Evolutionary conservation across 2,113 vertebrate genomes (phyloP), one percentile per base, ranked within the genome.

Genomic region (Australoheros scitulus): DNA sequence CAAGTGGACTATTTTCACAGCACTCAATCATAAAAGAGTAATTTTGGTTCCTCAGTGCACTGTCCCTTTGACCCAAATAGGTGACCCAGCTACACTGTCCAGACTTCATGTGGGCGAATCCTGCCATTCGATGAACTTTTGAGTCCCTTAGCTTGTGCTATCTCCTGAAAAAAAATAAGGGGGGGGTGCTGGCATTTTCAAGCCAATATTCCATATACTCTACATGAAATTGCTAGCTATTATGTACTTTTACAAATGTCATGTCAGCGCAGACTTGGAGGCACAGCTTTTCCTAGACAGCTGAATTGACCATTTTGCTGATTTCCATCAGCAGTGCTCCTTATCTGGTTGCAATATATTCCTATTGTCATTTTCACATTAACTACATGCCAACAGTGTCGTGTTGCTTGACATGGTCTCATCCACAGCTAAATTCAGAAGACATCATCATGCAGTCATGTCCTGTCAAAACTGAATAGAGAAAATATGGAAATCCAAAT

Each of bases 1-100:
- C 72, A 86, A 83, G 56, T 18, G 17, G 17, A 78, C 15, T 32
- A 57, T 74, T 56, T 78, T 74, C 41, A 57, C 11, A 56, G 63
- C 26, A 14, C 55, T 76, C 10, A 3, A 36, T 43, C 60, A 64
- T n/a, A 80, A 43, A 50, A 85, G 17, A 58, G 41, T 9, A 50
- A 56, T 13, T 29, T 50, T 26, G 22, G 11, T 64, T 64, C 80
- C 57, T 50, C 26, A n/a, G 74, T 76, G 78, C 14, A 3, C 8
- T 8, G 22, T 32, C n/a, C n/a, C 76, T 80, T 47, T 61, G 79
- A 65, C 79, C 61, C 24, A 11, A 72, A 72, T 34, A 17, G 76
- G 70, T 36, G 76, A 75, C 60, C 64, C 17, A 22, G 8, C 6
- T 41, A 22, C 14, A 43, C 47, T 43, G n/a, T n/a, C 22, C 13